Percentiles rank a stretch among this genome's conserved stretches.
Evolutionary conservation across 2,113 vertebrate species (phyloP).

Genomic region (Rhabdomys dilectus): DNA sequence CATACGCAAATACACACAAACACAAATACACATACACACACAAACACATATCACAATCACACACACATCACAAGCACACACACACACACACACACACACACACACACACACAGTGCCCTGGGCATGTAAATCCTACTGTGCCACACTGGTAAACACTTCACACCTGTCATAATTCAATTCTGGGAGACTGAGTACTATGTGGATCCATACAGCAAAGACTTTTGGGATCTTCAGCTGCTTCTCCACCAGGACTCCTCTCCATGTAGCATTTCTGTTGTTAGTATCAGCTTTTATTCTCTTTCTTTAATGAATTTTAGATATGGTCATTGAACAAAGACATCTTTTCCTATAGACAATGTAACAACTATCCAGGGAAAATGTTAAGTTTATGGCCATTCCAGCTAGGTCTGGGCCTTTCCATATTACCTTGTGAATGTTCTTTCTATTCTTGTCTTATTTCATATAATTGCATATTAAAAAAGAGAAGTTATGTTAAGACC

Average conservation of each 20-base stretch:
- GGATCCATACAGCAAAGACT: not conserved
- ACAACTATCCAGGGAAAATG: not conserved
- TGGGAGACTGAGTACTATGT: not conserved
- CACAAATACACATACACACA: not conserved
- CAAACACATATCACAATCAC: not conserved
- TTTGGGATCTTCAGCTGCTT: not conserved
- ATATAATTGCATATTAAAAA: slow-evolving; percentile 10
- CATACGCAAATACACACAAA: no score
- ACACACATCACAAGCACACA: not conserved
- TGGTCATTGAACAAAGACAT: no score
- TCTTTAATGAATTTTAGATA: not conserved
- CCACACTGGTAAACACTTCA: not conserved
- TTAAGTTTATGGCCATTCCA: not conserved
- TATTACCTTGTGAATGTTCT: not conserved
- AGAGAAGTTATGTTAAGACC: not conserved
- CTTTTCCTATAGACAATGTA: not conserved
- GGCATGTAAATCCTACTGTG: not conserved
- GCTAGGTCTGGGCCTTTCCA: not conserved
- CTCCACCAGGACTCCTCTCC: no score
- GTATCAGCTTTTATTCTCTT: not conserved
- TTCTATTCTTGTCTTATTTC: not conserved
- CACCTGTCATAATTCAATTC: not conserved
- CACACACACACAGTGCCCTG: not conserved
- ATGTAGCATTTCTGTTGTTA: not conserved
- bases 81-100: not conserved